Base-by-base conservation (phyloP, 2,797 vertebrate genomes). In the Coregonus ussuriensis region DNA sequence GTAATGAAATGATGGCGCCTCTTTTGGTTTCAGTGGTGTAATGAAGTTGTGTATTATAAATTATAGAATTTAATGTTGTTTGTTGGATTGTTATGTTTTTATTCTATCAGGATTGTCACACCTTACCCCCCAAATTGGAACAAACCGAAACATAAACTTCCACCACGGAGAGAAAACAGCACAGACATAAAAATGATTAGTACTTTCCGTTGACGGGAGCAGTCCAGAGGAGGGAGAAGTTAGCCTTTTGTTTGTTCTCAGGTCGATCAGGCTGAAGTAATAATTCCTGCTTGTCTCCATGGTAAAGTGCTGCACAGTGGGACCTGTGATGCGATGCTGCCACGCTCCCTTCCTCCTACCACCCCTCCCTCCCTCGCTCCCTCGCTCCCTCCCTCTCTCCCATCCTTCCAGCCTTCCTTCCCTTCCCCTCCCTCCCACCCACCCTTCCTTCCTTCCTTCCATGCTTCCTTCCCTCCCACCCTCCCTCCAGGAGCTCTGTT, bases 401-500 rank as follows among this genome's bases (percentile, higher is more conserved):
- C 54, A n/a, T 25, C 41, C 41, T 2, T 0, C 41, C 41, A 1
- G 9, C 21, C 21, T 6, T 33, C 14, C 25, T 11, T 13, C 52
- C 4, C 75, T 82, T 82, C 83, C 81, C 15, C 13, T 56, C 9
- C 41, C 41, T 47, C 2, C 41, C 9, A 3, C 3, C 41, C 2
- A 11, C 11, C 41, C 2, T 35, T 35, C 4, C 35, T 35, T 35
- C 35, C 4, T 35, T 35, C 35, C 35, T 35, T 35, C 35, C 35
- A 0, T 35, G 3, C 35, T 13, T 29, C 18, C 59, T 25, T 63
- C 21, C 9, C 29, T 33, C 6, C 29, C 15, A 1, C 53, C 4
- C 75, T 82, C 84, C 82, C 81, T 86, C 88, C 79, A 6, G 75
- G 78, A 66, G 83, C 74, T 88, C 83, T 83, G 82, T 86, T 89